Evolutionary conservation across 2,797 vertebrate genomes (phyloP).

Genomic region (Xenopus petersii): DNA sequence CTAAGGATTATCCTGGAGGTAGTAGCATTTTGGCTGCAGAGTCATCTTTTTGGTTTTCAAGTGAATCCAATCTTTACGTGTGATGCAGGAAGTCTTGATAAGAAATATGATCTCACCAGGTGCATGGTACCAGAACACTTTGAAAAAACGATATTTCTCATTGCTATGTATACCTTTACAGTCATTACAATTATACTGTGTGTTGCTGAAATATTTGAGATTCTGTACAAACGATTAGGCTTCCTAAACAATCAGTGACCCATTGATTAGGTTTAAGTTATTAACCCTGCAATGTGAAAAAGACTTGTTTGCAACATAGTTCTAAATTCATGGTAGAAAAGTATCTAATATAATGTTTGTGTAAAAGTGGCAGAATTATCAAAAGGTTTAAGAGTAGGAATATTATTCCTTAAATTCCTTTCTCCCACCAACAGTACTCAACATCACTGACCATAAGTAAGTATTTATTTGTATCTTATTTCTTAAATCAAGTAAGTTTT

Average conservation of each 20-base stretch:
- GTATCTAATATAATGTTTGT: too few relatives aligned
- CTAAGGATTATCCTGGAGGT: slow-evolving; percentile 81
- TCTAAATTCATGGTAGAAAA: background rate
- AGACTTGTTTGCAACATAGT: background rate
- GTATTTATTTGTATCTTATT: too few relatives aligned
- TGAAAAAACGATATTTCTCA: slow-evolving; percentile 89
- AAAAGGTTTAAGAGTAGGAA: too few relatives aligned
- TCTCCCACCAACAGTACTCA: too few relatives aligned
- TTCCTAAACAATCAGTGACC: slow-evolving; percentile 73
- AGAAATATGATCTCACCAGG: slow-evolving; percentile 72
- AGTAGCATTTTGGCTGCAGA: slow-evolving; percentile 84
- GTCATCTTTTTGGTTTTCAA: slow-evolving; percentile 84
- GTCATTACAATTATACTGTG: slow-evolving; percentile 81
- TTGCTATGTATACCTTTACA: slow-evolving; percentile 86
- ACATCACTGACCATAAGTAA: too few relatives aligned
- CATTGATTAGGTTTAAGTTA: background rate
- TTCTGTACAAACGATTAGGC: slow-evolving; percentile 74
- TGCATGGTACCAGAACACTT: slow-evolving; percentile 88
- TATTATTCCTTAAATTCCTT: too few relatives aligned
- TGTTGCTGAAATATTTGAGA: slow-evolving; percentile 82
- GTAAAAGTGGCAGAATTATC: too few relatives aligned
- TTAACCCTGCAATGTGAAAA: too few relatives aligned
- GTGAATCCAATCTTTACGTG: slow-evolving; percentile 77
- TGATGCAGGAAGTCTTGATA: slow-evolving; percentile 71
- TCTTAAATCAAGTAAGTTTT: too few relatives aligned